Evolutionary conservation across 2,113 vertebrate species (phyloP).

Genomic region (Cololabis saira): DNA sequence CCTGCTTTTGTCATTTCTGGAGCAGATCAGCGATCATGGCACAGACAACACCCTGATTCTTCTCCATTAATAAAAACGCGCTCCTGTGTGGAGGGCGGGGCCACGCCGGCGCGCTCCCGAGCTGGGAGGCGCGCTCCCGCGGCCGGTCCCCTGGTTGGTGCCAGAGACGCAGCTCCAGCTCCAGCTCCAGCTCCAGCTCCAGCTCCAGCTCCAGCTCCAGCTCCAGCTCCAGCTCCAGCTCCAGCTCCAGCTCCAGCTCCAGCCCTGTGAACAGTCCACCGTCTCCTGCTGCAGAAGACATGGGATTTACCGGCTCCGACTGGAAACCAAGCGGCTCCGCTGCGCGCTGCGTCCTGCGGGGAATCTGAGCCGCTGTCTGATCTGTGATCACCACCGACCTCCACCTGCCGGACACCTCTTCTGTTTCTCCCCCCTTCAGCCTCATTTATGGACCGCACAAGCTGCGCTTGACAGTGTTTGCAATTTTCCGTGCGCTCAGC

Average conservation of each 20-base stretch:
- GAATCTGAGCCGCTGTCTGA: constrained; percentile 31
- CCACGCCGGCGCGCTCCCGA: constrained; percentile 19
- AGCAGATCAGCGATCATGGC: not conserved
- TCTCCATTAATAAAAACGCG: constrained; percentile 17
- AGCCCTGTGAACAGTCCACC: too few relatives aligned
- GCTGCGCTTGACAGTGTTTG: constrained; percentile 25
- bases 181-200: not conserved
- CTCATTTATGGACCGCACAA: constrained; percentile 33
- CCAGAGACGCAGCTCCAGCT: constrained; percentile 26
- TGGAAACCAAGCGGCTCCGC: constrained; percentile 21
- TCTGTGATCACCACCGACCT: not conserved
- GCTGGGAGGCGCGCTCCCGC: constrained; percentile 17
- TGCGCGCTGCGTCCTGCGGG: constrained; percentile 42
- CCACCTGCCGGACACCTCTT: not conserved
- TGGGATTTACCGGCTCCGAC: constrained; percentile 30
- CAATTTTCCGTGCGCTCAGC: constrained; percentile 15
- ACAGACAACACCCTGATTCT: constrained; percentile 2
- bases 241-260: too few relatives aligned
- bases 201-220: too few relatives aligned
- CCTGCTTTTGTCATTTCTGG: not conserved
- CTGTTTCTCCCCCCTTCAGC: constrained; percentile 1
- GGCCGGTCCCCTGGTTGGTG: not conserved
- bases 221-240: too few relatives aligned
- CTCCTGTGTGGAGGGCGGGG: constrained; percentile 30
- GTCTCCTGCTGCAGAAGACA: constrained; percentile 26